A percentile compares a stretch with the other conserved stretches of the same genome.
Conservation (phyloP, 1,140 invertebrate species). For the Helicorthomorpha holstii region DNA sequence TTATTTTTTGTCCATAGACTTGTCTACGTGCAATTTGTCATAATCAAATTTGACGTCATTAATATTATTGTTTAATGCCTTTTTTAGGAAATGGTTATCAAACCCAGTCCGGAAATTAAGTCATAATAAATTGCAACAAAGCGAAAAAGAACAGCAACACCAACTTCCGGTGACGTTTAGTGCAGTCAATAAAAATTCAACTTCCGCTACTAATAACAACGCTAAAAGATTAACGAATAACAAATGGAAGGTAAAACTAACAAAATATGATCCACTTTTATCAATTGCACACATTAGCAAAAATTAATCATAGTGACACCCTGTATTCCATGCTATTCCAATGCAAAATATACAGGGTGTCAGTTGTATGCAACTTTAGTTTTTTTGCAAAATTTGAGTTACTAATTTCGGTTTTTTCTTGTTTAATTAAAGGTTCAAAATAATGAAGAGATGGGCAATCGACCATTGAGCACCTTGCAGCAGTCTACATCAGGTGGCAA, state of each 20-base stretch:
- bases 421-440: constrained; percentile 12
- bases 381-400: not conserved
- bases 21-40: not conserved
- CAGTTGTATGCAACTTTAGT: constrained; percentile 4
- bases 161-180: constrained; percentile 5
- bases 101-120: constrained; percentile 73
- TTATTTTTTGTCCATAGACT: not conserved
- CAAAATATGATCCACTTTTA: not conserved
- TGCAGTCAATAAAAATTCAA: not conserved
- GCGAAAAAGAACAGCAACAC: constrained; percentile 19
- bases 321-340: no score
- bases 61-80: constrained; percentile 19
- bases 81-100: constrained; percentile 81
- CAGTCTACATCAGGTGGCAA: not conserved
- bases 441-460: constrained; percentile 17
- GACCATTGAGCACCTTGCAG: constrained; percentile 3
- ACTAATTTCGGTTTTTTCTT: constrained; percentile 6
- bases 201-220: constrained; percentile 37
- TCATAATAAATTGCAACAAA: constrained; percentile 70
- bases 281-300: constrained; percentile 7
- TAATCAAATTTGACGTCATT: not conserved
- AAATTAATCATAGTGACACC: no score
- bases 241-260: constrained; percentile 47
- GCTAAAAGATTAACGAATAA: no score
- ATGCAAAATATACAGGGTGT: no score